These are phyloP conservation scores for Athrips mouffetella DNA, from an alignment of 2,888 invertebrate species.

Conservation along the genomic window DNA sequence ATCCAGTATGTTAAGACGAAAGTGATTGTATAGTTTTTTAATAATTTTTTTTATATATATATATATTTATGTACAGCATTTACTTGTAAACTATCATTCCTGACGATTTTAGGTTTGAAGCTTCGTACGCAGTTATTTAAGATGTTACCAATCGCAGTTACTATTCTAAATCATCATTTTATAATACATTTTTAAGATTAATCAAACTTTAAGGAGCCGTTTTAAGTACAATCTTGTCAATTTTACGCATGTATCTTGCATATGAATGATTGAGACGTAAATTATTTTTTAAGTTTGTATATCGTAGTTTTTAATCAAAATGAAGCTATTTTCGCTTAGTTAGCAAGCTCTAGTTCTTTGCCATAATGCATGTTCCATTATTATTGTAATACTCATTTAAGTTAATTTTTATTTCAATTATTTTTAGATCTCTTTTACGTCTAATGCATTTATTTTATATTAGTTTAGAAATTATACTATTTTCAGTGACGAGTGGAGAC, in stretches of 20 bases:
- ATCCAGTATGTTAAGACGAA: slow-evolving; percentile 60
- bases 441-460: slow-evolving; percentile 75
- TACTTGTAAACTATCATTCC: slow-evolving; percentile 69
- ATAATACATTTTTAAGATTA: slow-evolving; percentile 20
- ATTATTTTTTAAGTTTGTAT: slow-evolving; percentile 43
- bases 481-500: slow-evolving; percentile 47
- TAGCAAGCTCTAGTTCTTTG: slow-evolving; percentile 75
- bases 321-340: slow-evolving; percentile 75
- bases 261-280: slow-evolving; percentile 22
- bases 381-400: slow-evolving; percentile 76
- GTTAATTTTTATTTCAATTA: slow-evolving; percentile 72
- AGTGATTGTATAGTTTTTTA: slow-evolving; percentile 72
- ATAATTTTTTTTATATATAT: slow-evolving; percentile 41
- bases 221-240: slow-evolving; percentile 9
- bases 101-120: slow-evolving; percentile 38
- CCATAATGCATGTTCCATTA: slow-evolving; percentile 79
- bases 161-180: slow-evolving; percentile 39
- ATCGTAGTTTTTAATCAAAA: slow-evolving; percentile 61
- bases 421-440: slow-evolving; percentile 77
- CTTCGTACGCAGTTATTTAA: slow-evolving; percentile 47
- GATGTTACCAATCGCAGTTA: slow-evolving; percentile 74
- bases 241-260: background rate
- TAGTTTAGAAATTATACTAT: slow-evolving; percentile 52
- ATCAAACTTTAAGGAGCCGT: background rate
- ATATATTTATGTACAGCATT: slow-evolving; percentile 69